These are phyloP conservation scores for Drosophila flavopinicola DNA, from an alignment of 2,888 invertebrate genomes.

Conservation along the genomic window DNA sequence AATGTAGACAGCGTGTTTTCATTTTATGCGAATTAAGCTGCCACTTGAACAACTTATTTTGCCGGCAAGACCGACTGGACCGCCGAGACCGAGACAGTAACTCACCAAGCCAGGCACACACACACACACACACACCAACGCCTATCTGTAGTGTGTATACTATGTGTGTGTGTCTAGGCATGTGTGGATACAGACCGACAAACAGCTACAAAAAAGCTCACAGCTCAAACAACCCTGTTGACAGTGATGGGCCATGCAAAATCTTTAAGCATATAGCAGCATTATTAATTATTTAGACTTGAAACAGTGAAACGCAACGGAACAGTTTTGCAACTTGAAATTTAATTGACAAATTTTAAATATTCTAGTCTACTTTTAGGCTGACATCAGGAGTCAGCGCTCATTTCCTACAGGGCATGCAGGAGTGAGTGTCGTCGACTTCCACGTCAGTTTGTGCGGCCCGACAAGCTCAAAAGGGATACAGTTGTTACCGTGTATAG, in stretches of 20 bases:
- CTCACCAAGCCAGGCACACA: slow-evolving; percentile 49
- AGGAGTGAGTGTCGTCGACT: slow-evolving; percentile 58
- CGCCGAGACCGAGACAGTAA: slow-evolving; percentile 58
- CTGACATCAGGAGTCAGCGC: slow-evolving; percentile 32
- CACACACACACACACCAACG: slow-evolving; percentile 20
- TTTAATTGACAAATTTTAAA: slow-evolving; percentile 20
- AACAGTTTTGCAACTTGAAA: neutral
- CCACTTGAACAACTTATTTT: slow-evolving; percentile 82
- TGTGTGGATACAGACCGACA: slow-evolving; percentile 37
- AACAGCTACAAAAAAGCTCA: slow-evolving; percentile 30
- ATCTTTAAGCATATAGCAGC: neutral
- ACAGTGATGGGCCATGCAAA: slow-evolving; percentile 20
- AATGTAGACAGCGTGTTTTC: slow-evolving; percentile 84
- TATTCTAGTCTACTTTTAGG: slow-evolving; percentile 65
- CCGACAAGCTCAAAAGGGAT: slow-evolving; percentile 65
- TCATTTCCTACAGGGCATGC: slow-evolving; percentile 67
- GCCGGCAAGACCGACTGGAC: slow-evolving; percentile 63
- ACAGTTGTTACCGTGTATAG: slow-evolving; percentile 72
- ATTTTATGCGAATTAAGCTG: slow-evolving; percentile 84
- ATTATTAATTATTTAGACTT: slow-evolving; percentile 6
- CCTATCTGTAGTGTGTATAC: slow-evolving; percentile 15
- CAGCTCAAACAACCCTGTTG: slow-evolving; percentile 42
- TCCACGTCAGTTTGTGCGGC: slow-evolving; percentile 12
- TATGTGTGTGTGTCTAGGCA: slow-evolving; percentile 24
- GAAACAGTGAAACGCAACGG: neutral